Base-by-base conservation (phyloP, 2,888 invertebrate species). In the Scaeva pyrastri region DNA sequence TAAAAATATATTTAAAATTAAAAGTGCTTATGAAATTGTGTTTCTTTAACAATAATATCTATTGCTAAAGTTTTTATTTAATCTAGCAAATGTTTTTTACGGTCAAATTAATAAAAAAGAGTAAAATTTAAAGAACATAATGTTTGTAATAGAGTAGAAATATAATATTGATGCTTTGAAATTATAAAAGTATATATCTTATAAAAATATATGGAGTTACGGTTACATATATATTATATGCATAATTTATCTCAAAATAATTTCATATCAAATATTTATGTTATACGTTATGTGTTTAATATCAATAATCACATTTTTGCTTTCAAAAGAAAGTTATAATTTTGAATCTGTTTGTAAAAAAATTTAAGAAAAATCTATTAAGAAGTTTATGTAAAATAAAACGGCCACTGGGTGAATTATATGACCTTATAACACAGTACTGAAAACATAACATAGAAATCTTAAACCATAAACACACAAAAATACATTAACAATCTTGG, bases 201-300 rank as follows among this genome's bases (percentile, higher is more conserved):
- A n/a, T n/a, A n/a, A n/a, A n/a, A n/a, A n/a, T n/a, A n/a, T n/a
- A n/a, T n/a, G n/a, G n/a, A n/a, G n/a, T n/a, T n/a, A n/a, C n/a
- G n/a, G n/a, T n/a, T n/a, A n/a, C n/a, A n/a, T 85, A 85, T 23
- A n/a, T n/a, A n/a, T 79, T 70, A 72, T 84, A 72, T 76, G 85
- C 76, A 76, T n/a, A n/a, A n/a, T n/a, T n/a, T 76, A 81, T 84
- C 79, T 75, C 71, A 84, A 75, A 71, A 79, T 75, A 74, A 75
- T 84, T 74, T 52, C 74, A 84, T 78, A 79, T 74, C 83, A 84
- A 84, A 79, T 75, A 68, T 79, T 68, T 68, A 73, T 68, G 70
- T 74, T 82, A 73, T 68, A 48, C 68, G 14, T 14, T 48, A 39
- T 72, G 16, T 78, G 52, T 80, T 74, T 70, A 71, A 74, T 83